Evolutionary conservation across 2,888 invertebrate species (phyloP).

Genomic region (Mesochorus sp.): DNA sequence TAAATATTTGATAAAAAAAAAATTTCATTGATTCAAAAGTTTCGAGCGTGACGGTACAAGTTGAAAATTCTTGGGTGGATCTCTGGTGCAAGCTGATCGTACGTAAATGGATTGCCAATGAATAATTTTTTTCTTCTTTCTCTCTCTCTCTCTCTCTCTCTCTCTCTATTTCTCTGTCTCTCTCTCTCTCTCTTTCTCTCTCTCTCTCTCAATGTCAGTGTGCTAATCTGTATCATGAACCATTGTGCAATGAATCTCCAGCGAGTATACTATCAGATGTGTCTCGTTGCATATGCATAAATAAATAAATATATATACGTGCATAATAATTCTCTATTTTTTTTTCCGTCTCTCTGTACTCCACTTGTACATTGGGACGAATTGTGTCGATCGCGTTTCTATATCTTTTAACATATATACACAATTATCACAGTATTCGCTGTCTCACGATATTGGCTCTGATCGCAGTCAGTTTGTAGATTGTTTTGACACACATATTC

Average conservation of each 20-base stretch:
- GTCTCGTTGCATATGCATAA: too few relatives aligned
- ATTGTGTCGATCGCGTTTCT: constrained; percentile 30
- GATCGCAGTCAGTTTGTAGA: constrained; percentile 39
- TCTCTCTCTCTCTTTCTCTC: not conserved
- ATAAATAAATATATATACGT: too few relatives aligned
- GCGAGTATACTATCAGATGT: constrained; percentile 23
- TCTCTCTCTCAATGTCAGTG: constrained; percentile 43
- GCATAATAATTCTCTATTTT: not conserved
- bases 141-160: constrained; percentile 1
- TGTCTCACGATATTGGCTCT: constrained; percentile 21
- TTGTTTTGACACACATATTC: constrained; percentile 10
- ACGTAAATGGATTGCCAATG: constrained; percentile 6
- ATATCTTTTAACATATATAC: constrained; percentile 29
- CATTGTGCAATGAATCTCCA: constrained; percentile 49
- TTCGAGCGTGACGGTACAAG: too few relatives aligned
- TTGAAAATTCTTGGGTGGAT: not conserved
- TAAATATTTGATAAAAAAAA: too few relatives aligned
- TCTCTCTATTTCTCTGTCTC: too few relatives aligned
- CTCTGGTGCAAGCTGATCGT: not conserved
- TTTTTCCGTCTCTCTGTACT: not conserved
- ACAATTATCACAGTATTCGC: constrained; percentile 16
- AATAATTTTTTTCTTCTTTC: constrained; percentile 1
- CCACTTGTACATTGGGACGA: not conserved
- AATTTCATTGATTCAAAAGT: too few relatives aligned
- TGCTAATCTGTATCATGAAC: constrained; percentile 52